Evolutionary conservation across 2,797 vertebrate species (phyloP), one percentile per base, ranked within the genome.

Genomic region (Thalassophryne amazonica): DNA sequence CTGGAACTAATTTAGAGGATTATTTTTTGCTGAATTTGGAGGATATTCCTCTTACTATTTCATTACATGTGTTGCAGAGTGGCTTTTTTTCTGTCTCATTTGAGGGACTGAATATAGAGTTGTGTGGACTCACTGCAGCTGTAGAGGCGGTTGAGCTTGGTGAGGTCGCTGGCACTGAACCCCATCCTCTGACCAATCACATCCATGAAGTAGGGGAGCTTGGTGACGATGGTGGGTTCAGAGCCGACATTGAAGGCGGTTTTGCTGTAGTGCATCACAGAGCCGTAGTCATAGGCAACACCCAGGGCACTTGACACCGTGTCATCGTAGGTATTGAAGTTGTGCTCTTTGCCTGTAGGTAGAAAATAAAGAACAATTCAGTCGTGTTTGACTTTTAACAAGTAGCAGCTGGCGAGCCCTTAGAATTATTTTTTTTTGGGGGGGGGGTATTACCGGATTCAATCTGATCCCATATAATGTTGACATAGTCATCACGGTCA

Each of bases 231-330:
- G 14, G 94, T 96, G 15, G 94, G 86, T 10, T 92, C 78, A 0
- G 83, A 78, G n/a, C 59, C 88, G 0, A 84, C 91, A 39, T 13
- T 87, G 61, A 96, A 98, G 4, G 92, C 57, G 0, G 71, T 94
- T 74, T 94, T 91, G 30, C 92, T 89, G 11, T 97, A 96, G 84
- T 95, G 95, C 95, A 98, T 93, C 24, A 97, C 91, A 0, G 95
- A 97, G 9, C 63, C 80, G 8, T 95, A 97, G 77, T 98, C 95
- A 13, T 96, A 98, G 7, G 93, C 89, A 5, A 94, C 83, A 1
- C 92, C 93, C 16, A 95, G 74, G 6, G 75, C 66, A 6, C 88
- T 91, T 34, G 92, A 91, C 18, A 4, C 46, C 0, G 41, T 60
- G 39, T 96, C 93, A 17, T 89, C 4, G 0, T 91, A 86, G 32